phyloP scores from a whole-genome alignment of 2,888 invertebrate genomes.

The Cylloceria caligata region DNA sequence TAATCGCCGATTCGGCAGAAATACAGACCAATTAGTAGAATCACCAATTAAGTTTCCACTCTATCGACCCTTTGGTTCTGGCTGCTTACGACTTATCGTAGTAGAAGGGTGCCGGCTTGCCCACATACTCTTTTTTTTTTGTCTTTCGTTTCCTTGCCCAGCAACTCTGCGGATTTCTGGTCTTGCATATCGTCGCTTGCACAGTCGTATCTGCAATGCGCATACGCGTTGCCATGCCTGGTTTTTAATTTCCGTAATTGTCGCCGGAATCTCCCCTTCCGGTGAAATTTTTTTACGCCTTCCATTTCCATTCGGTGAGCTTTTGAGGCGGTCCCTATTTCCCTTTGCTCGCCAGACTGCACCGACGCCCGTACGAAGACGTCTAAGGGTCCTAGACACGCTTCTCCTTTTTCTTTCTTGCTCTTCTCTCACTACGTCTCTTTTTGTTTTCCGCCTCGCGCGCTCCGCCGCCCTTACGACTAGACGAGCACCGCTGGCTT shows the following conservation, averaged over 20 bases:
- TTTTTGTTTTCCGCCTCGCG: constrained; percentile 54
- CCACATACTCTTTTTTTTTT: not conserved
- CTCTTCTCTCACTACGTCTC: constrained; percentile 38
- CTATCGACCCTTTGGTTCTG: constrained; percentile 12
- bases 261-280: constrained; percentile 66
- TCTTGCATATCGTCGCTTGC: constrained; percentile 17
- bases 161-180: not conserved
- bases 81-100: constrained; percentile 19
- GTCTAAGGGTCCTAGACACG: constrained; percentile 51
- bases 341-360: constrained; percentile 56
- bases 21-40: constrained; percentile 54
- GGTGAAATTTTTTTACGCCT: constrained; percentile 65
- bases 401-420: constrained; percentile 39
- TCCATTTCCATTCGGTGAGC: constrained; percentile 63
- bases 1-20: constrained; percentile 40
- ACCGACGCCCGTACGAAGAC: constrained; percentile 53
- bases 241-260: constrained; percentile 74
- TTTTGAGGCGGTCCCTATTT: constrained; percentile 44
- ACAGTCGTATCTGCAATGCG: constrained; percentile 16
- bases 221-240: constrained; percentile 44
- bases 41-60: constrained; percentile 49
- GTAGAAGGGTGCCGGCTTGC: not conserved
- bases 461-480: constrained; percentile 27
- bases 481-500: constrained; percentile 21
- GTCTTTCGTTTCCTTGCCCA: not conserved